Evolutionary conservation across 2,888 invertebrate genomes (phyloP), one percentile per base, ranked within the genome.

Genomic region (Xestia ashworthii): DNA sequence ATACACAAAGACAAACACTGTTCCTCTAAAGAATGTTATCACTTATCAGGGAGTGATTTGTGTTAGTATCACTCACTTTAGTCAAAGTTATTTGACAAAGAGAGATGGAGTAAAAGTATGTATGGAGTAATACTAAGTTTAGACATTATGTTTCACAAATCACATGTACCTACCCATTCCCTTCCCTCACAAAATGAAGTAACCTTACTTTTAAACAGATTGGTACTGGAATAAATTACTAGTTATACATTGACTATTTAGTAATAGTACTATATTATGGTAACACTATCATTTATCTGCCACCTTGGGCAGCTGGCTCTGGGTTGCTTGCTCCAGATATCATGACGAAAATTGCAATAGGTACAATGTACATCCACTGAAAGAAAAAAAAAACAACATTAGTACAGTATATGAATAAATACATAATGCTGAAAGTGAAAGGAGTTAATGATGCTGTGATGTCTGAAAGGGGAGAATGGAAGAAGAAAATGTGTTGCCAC

Each of bases 301-400:
- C 89, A 71, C 92, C 91, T 89, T 93, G 95, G n/a, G 93, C 93
- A 60, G 93, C 93, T 81, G 97, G 97, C 87, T 98, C 99, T 76
- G 98, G 99, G 95, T 98, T 98, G 79, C 98, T 97, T 53, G 98
- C 98, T 82, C 99, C 98, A 72, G 99, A 98, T 85, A 99, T 97
- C 92, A 99, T 97, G 89, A 99, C 98, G 90, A 99, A 98, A 85
- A 99, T 98, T 70, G 99, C 98, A 50, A 99, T 98, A 9, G 99
- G 99, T 66, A 99, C 98, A 89, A 99, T 99, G 95, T 99, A 99
- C 99, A 99, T 99, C 99, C 99, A 99, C 99, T 99, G 97, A 98
- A 92, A 92, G 9, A 73, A 46, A 68, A 79, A 67, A 67, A 62
- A 14, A 44, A 50, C 12, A 71, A 62, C 50, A 44, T 46, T 53